Evolutionary conservation across 1,140 invertebrate genomes (phyloP).

Genomic region (Trichonephila clavata): DNA sequence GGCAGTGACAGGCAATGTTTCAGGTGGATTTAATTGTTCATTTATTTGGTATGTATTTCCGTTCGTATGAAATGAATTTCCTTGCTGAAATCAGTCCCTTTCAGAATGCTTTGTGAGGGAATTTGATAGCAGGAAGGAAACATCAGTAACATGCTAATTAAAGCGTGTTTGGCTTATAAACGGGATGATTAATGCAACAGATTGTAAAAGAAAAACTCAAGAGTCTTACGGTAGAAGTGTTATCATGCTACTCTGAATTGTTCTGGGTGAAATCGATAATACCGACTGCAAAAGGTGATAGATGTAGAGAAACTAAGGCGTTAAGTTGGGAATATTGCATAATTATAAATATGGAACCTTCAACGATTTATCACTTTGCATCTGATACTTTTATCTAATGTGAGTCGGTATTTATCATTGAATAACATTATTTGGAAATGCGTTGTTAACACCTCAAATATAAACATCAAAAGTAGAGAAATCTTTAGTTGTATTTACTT

Average conservation of each 20-base stretch:
- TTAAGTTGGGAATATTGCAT: neutral
- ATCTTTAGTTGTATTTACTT: too few species aligned
- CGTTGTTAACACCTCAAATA: too few species aligned
- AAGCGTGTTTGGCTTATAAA: constrained; percentile 58
- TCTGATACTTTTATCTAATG: too few species aligned
- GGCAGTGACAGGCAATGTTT: constrained; percentile 8
- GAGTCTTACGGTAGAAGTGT: neutral
- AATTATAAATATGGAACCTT: neutral
- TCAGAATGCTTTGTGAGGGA: constrained; percentile 32
- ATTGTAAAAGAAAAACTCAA: constrained; percentile 18
- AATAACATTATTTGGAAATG: too few species aligned
- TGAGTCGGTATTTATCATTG: too few species aligned
- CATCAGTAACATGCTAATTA: constrained; percentile 61
- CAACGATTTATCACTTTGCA: too few species aligned
- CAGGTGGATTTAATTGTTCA: constrained; percentile 62
- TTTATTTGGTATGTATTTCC: constrained; percentile 70
- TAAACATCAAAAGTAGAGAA: too few species aligned
- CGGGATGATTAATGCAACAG: constrained; percentile 35
- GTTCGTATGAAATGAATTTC: constrained; percentile 47
- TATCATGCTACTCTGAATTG: neutral
- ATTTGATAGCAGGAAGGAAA: constrained; percentile 58
- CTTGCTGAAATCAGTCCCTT: constrained; percentile 49
- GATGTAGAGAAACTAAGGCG: neutral
- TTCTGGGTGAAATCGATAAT: constrained; percentile 21
- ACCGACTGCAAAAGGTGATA: neutral